Base-by-base conservation (phyloP, 2,888 invertebrate species). In the Scrobipalpa costella region DNA sequence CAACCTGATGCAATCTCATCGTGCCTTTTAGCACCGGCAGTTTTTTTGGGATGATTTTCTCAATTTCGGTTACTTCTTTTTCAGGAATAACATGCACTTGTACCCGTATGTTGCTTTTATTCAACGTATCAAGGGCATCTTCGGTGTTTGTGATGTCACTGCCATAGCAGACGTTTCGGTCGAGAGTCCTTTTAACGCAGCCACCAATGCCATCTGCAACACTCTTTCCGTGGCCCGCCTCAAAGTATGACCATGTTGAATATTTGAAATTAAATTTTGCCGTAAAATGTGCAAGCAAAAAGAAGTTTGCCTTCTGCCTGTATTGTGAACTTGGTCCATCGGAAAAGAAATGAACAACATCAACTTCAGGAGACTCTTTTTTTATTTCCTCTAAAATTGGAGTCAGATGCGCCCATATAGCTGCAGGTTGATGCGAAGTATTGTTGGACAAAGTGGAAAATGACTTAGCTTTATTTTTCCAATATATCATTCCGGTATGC, bases 251-350 rank as follows among this genome's bases (percentile, higher is more conserved):
- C 68, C 69, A 70, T 7, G 69, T 71, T 1, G 62, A 63, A 33
- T 64, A 68, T 13, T 49, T 5, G 7, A 67, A 40, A 7, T 55
- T 61, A 27, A 65, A 36, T 61, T 63, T 57, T n/a, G 21, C 47
- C 11, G 66, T 61, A 44, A 67, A 67, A 36, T 63, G 33, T 59
- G 61, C 66, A 9, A 63, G 21, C 15, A 70, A 62, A 65, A 40
- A 66, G 64, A 70, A 70, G 60, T 64, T 66, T 36, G 66, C 64
- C 40, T 71, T 71, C 44, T 71, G 67, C 27, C 65, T 57, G 50
- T 67, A 70, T 57, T 70, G 69, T n/a, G 63, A 60, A 19, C 49
- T 65, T 19, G 68, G 71, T 7, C 71, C 70, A 61, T 69, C 69
- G 1, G 70, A 69, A 57, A 62, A 71, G 57, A 65, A 67, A 66